A percentile compares a stretch with the other conserved stretches of the same genome.
These are phyloP conservation scores for Lycopodina hypogea DNA, from an alignment of 37 sponge, comb jelly and placozoan genomes.

Conservation along the genomic window DNA sequence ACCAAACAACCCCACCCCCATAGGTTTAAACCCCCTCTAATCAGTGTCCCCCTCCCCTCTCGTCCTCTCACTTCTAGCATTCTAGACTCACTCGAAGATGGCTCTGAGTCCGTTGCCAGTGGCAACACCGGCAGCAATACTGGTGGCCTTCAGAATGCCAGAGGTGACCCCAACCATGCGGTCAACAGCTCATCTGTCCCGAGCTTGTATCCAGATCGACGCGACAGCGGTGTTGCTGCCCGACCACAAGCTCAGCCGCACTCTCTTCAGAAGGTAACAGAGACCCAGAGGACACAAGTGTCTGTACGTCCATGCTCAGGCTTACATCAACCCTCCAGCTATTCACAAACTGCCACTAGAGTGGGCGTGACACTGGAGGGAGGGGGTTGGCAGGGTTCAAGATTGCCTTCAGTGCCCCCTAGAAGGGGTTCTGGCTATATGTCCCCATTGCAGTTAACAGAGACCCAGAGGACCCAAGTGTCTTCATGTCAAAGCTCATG, in stretches of 20 bases:
- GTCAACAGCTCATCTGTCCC: too few relatives aligned
- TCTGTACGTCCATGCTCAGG: constrained; percentile 11
- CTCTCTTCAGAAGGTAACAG: constrained; percentile 54
- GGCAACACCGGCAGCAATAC: not conserved
- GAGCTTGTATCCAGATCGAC: not conserved
- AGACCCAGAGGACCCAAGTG: constrained; percentile 45
- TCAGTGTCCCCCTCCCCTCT: constrained; percentile 30
- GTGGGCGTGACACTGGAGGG: not conserved
- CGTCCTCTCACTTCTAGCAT: constrained; percentile 51
- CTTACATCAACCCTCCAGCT: not conserved
- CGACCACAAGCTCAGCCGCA: not conserved
- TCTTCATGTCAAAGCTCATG: constrained; percentile 5
- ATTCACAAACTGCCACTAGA: not conserved
- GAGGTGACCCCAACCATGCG: not conserved
- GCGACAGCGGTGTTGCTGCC: not conserved
- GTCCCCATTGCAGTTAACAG: constrained; percentile 38
- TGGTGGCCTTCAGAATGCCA: too few relatives aligned
- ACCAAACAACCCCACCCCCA: not conserved
- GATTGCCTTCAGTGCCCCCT: not conserved
- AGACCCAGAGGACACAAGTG: constrained; percentile 45
- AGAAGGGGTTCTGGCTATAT: not conserved
- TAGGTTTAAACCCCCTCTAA: not conserved
- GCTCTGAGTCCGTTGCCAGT: not conserved
- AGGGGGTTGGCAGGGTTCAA: not conserved
- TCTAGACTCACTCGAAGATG: constrained; percentile 36